Evolutionary conservation across 2,113 vertebrate genomes (phyloP).

Genomic region (Microcebus ravelobensis): DNA sequence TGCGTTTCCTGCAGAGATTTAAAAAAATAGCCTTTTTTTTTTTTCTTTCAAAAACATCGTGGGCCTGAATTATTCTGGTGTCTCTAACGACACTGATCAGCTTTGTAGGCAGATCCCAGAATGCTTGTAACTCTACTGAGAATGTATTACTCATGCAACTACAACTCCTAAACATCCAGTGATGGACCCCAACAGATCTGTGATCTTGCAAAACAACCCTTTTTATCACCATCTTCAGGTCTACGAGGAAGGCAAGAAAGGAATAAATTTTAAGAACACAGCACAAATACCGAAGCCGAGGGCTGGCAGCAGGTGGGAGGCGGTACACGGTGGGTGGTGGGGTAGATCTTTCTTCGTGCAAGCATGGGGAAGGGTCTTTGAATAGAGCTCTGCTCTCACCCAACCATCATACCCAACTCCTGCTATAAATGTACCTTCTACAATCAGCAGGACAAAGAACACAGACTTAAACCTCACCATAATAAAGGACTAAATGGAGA

Average conservation of each 20-base stretch:
- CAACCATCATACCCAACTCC: not conserved
- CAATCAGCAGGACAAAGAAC: not conserved
- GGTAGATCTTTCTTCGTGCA: not conserved
- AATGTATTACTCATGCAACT: constrained; percentile 40
- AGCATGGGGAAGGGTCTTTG: not conserved
- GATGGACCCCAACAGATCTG: constrained; percentile 10
- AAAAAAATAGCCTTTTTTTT: constrained; percentile 42
- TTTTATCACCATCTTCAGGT: not conserved
- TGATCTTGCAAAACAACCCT: constrained; percentile 36
- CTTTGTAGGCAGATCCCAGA: constrained; percentile 43
- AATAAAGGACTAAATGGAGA: constrained; percentile 8
- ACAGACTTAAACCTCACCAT: not conserved
- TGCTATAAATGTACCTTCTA: not conserved
- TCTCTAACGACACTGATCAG: not conserved
- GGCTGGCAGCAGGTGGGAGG: not conserved
- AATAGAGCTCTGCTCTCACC: not conserved
- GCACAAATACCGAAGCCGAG: not conserved
- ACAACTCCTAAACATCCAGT: constrained; percentile 36
- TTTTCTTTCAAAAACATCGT: not conserved
- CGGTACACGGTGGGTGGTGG: not conserved
- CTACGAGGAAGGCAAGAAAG: constrained; percentile 19
- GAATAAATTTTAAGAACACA: constrained; percentile 20
- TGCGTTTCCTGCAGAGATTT: constrained; percentile 45
- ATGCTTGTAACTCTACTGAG: not conserved
- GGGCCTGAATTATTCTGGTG: not conserved